These are phyloP conservation scores for Nymphalis c-album DNA, from an alignment of 2,888 invertebrate genomes.

Conservation along the genomic window DNA sequence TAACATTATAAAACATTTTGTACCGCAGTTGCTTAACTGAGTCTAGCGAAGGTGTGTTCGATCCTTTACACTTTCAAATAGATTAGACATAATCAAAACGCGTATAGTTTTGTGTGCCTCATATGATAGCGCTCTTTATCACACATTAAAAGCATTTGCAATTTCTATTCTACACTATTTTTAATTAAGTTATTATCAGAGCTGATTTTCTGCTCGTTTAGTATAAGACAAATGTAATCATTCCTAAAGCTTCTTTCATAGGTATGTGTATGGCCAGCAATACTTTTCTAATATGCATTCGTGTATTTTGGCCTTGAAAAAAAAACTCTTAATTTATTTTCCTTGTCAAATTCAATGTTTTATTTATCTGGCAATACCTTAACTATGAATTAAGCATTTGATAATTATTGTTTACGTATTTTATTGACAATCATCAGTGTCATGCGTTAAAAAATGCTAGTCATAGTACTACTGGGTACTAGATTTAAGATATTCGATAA, in stretches of 20 bases:
- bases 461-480: constrained; percentile 71
- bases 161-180: constrained; percentile 19
- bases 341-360: neutral
- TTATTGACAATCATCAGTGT: constrained; percentile 37
- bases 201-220: constrained; percentile 28
- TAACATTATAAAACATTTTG: neutral
- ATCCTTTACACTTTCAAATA: constrained; percentile 26
- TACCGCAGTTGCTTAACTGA: neutral
- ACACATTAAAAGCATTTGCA: constrained; percentile 22
- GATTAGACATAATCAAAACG: constrained; percentile 15
- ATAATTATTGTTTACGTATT: constrained; percentile 22
- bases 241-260: constrained; percentile 37
- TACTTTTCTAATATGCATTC: neutral
- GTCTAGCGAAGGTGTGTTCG: neutral
- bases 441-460: constrained; percentile 63
- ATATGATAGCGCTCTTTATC: constrained; percentile 19
- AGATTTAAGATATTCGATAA: constrained; percentile 49
- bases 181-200: constrained; percentile 22
- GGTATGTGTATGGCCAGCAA: constrained; percentile 22
- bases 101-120: constrained; percentile 25
- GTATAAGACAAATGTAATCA: constrained; percentile 38
- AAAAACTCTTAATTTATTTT: neutral
- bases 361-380: constrained; percentile 2
- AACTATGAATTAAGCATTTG: constrained; percentile 24
- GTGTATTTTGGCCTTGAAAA: neutral